Conservation (phyloP, 2,888 invertebrate genomes). For the Phasia obesa region DNA sequence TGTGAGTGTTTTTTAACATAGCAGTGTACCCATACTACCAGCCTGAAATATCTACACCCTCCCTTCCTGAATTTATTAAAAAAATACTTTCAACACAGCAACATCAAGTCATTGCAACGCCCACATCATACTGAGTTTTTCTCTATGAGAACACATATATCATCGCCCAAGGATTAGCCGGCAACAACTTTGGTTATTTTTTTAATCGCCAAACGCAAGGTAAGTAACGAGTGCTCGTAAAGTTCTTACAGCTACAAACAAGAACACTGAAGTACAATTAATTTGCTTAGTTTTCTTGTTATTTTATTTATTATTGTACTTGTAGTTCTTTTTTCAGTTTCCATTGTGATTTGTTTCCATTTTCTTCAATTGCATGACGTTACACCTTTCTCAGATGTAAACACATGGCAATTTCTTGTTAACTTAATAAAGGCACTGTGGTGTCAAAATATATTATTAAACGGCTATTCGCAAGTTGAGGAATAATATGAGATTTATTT, state of each 20-base stretch:
- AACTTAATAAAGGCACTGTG: conserved; percentile 26
- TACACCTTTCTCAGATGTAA: no score
- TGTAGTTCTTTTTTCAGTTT: background rate
- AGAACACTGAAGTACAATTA: conserved; percentile 35
- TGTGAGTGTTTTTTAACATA: conserved; percentile 15
- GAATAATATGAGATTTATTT: no score
- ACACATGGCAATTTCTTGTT: background rate
- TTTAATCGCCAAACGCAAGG: conserved; percentile 46
- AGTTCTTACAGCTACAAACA: conserved; percentile 4
- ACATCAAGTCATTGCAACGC: background rate
- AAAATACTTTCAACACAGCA: conserved; percentile 11
- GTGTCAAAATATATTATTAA: background rate
- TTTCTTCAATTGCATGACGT: conserved; percentile 2
- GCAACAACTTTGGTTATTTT: conserved; percentile 39
- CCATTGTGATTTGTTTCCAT: no score
- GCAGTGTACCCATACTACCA: background rate
- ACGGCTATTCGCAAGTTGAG: no score
- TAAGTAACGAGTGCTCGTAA: conserved; percentile 52
- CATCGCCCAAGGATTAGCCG: conserved; percentile 50
- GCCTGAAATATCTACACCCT: background rate
- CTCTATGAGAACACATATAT: conserved; percentile 38
- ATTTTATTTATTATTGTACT: conserved; percentile 3
- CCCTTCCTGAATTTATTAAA: conserved; percentile 1
- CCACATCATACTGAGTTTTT: background rate
- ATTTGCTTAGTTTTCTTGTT: conserved; percentile 31